A percentile compares a stretch with the other conserved stretches of the same genome.
phyloP scores from a whole-genome alignment of 2,888 invertebrate species.

The Cephus spinipes region DNA sequence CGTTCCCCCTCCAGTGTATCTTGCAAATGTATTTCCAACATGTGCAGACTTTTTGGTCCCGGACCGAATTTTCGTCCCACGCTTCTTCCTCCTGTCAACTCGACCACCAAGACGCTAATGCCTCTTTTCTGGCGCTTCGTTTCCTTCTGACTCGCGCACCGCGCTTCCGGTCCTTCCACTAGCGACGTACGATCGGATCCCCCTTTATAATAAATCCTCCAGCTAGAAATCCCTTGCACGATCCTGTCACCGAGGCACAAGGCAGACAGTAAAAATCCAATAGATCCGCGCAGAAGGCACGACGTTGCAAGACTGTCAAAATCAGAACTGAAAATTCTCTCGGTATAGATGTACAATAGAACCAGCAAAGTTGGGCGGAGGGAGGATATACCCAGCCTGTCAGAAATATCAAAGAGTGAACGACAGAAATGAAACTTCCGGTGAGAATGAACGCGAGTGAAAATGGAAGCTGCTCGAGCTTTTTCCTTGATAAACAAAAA shows the following conservation, averaged over 20 bases:
- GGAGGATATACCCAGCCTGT: not conserved
- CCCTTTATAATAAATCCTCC: not conserved
- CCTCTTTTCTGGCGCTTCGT: constrained; percentile 21
- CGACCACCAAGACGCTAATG: constrained; percentile 32
- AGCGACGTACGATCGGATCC: not conserved
- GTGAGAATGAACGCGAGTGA: not conserved
- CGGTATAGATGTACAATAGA: not conserved
- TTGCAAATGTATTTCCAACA: constrained; percentile 47
- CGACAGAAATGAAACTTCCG: not conserved
- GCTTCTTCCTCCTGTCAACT: not conserved
- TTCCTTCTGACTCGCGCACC: constrained; percentile 18
- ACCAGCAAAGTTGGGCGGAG: rapidly evolving
- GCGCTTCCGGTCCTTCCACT: constrained; percentile 30
- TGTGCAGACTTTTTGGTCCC: constrained; percentile 29
- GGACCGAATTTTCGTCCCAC: constrained; percentile 2
- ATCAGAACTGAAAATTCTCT: not conserved
- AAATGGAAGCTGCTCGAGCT: not conserved
- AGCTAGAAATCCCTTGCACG: not conserved
- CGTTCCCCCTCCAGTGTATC: constrained; percentile 42
- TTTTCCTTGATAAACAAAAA: not conserved
- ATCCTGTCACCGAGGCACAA: not conserved
- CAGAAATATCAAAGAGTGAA: not conserved
- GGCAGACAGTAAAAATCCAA: not conserved
- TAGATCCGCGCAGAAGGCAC: not conserved
- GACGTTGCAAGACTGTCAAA: not conserved